Evolutionary conservation across 2,113 vertebrate species (phyloP), one percentile per base, ranked within the genome.

Genomic region (Menidia beryllina): DNA sequence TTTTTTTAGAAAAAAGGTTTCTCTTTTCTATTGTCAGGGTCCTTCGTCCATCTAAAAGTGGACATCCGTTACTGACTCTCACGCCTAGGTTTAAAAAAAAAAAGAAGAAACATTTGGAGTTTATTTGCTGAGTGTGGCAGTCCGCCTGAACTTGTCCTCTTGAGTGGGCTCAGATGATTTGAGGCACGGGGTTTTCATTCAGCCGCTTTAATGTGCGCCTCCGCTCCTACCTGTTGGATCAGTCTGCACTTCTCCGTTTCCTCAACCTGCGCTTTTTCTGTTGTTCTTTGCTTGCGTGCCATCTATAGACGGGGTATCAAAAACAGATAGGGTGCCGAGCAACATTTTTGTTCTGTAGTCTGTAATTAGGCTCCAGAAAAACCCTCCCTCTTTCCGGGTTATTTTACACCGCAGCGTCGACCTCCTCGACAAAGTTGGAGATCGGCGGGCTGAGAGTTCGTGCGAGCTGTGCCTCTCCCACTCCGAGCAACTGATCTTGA

Each of bases 111-210:
- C 30, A 34, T 34, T 34, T 34, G 2, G 14, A 17, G 39, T 17
- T 41, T n/a, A n/a, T n/a, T n/a, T 41, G 13, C 39, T 41, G 14
- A 19, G 15, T 45, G 12, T 45, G 15, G n/a, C 41, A 6, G 41
- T 45, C 41, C 41, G 7, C 41, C 13, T 43, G 17, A 11, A 45
- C 38, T 39, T 14, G 38, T 34, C 30, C 30, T 8, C 30, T n/a
- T 34, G 30, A 34, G 30, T 34, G 30, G 10, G 24, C 51, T 78
- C 78, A 78, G 47, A 20, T 82, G 59, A 69, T 67, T 75, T 15
- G 14, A 20, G n/a, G 48, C 82, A 75, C 75, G 55, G 0, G 78
- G 20, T 65, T 72, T 64, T 26, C 39, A 78, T 81, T 59, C 26
- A 24, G 14, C 12, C 23, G 7, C 47, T 34, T 9, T 39, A 38